These are phyloP conservation scores for Gallinago solitaria DNA, from an alignment of 2,797 vertebrate species.

Conservation along the genomic window DNA sequence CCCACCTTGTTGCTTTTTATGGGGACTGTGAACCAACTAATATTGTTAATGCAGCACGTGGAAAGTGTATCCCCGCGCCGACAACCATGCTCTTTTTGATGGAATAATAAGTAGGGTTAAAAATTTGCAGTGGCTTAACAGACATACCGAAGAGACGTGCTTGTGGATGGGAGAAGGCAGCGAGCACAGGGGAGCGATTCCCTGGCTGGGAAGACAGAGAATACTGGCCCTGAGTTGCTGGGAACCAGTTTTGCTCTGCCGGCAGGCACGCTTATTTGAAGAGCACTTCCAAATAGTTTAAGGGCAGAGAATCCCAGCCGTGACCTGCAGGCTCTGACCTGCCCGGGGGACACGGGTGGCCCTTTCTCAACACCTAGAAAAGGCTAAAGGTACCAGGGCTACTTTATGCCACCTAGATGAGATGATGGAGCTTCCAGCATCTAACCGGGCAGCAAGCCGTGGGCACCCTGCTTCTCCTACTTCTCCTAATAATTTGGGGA, in stretches of 20 bases:
- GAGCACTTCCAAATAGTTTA: not conserved
- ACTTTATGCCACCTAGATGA: not conserved
- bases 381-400: not conserved
- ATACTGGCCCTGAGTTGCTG: not conserved
- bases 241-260: not conserved
- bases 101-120: not conserved
- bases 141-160: not conserved
- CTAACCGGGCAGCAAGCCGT: accelerated
- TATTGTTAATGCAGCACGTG: not conserved
- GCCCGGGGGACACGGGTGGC: accelerated
- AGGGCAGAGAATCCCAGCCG: not conserved
- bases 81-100: not conserved
- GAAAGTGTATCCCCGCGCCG: not conserved
- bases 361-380: not conserved
- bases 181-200: not conserved
- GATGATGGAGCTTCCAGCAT: not conserved
- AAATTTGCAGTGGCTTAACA: not conserved
- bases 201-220: not conserved
- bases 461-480: not conserved
- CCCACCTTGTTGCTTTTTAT: slow-evolving; percentile 7
- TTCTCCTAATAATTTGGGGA: not conserved
- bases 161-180: not conserved
- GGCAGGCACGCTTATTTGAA: accelerated
- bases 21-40: not conserved
- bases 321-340: not conserved